Base-by-base conservation (phyloP, 2,888 invertebrate species). In the Girardia tigrina region DNA sequence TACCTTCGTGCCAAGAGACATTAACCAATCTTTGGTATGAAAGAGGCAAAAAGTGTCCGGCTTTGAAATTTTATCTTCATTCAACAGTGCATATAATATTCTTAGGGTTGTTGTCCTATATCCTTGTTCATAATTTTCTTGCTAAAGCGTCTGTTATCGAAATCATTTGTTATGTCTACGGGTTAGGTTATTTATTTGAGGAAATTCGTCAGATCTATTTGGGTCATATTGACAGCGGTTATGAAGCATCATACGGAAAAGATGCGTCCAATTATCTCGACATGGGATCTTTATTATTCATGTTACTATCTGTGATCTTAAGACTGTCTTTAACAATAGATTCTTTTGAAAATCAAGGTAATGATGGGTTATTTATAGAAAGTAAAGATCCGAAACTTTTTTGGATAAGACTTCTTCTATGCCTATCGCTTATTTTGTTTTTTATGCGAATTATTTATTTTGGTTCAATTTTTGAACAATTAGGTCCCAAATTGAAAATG, bases 401-500 rank as follows among this genome's bases (percentile, higher is more conserved):
- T 29, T 42, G 20, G 8, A 28, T 75, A 6, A 1, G 76, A 26
- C 16, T 76, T 8, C n/a, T 76, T 26, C 69, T 76, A 8, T 69
- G 76, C 8, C 12, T 29, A 1, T 76, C 28, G 1, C 42, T 76
- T 4, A 20, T 28, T 2, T 20, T 76, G 14, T 76, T 76, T 56
- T 76, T 69, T 27, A 28, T 76, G 20, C 8, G 76, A 26, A 56
- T 74, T 56, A 42, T 76, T 2, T 69, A 56, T 29, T 28, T 76
- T 4, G 26, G 29, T 20, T 75, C 76, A 12, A 77, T 77, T 26
- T 42, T 72, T 23, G 29, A 29, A 28, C 73, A 28, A 1, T 16
- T 77, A n/a, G 77, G 77, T 12, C 76, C 77, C 16, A 36, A 77
- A 56, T 70, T 77, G 26, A 72, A 36, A 56, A 77, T 77, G 77